phyloP scores from a whole-genome alignment of 2,888 invertebrate species.

The Metacarcinus magister region DNA sequence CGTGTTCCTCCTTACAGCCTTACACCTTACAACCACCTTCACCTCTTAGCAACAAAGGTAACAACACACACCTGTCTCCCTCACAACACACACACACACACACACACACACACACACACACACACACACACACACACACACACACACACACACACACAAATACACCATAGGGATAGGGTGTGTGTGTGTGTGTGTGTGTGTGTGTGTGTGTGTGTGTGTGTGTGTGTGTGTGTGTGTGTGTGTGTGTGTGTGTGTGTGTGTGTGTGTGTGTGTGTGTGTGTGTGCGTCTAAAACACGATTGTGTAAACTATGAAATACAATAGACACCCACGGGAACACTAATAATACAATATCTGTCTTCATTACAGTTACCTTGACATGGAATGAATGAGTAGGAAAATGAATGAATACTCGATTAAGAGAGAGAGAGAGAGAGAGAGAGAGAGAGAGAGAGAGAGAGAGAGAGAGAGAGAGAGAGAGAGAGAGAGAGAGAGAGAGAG shows the following conservation, averaged over 20 bases:
- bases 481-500: conserved; percentile 11
- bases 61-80: too few relatives aligned
- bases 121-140: too few relatives aligned
- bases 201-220: conserved; percentile 11
- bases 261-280: background rate
- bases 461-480: conserved; percentile 53
- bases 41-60: background rate
- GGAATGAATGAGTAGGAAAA: background rate
- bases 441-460: conserved; percentile 20
- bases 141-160: too few relatives aligned
- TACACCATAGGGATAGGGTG: background rate
- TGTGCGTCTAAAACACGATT: background rate
- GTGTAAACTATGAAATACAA: background rate
- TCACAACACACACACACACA: too few relatives aligned
- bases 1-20: too few relatives aligned
- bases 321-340: background rate
- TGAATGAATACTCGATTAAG: background rate
- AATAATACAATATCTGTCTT: background rate
- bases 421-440: background rate
- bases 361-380: background rate
- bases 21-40: background rate
- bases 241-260: conserved; percentile 32
- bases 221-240: conserved; percentile 51
- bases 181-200: background rate
- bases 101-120: too few relatives aligned